phyloP scores from a whole-genome alignment of 2,797 vertebrate species.

The Oreochromis grahami region DNA sequence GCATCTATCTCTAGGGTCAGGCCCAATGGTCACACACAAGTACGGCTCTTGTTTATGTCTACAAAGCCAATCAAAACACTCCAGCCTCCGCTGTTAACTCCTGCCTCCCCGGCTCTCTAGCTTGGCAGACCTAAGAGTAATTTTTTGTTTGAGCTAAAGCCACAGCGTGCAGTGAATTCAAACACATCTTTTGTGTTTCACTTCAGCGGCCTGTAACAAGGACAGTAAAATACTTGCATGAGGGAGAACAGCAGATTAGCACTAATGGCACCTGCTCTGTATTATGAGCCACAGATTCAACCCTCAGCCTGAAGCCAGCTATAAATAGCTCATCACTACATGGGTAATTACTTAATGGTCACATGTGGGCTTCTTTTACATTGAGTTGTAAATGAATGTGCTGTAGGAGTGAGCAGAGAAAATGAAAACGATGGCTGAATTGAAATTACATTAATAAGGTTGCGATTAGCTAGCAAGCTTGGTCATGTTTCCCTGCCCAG shows the following conservation, averaged over 20 bases:
- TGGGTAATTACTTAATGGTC: conserved; percentile 46
- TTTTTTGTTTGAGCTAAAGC: conserved; percentile 17
- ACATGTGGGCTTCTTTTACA: conserved; percentile 23
- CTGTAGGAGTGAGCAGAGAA: neutral
- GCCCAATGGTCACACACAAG: conserved; percentile 75
- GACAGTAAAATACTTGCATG: conserved; percentile 27
- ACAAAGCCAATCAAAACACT: conserved; percentile 78
- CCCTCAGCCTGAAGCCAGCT: neutral
- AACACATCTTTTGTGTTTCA: neutral
- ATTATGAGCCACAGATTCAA: conserved; percentile 9
- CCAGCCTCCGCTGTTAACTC: conserved; percentile 66
- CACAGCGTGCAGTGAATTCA: conserved; percentile 8
- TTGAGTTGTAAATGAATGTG: conserved; percentile 15
- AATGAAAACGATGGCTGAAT: neutral
- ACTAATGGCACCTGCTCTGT: conserved; percentile 46
- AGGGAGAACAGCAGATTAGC: conserved; percentile 30
- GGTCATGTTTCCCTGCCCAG: neutral
- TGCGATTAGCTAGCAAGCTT: neutral
- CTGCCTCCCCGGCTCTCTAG: conserved; percentile 32
- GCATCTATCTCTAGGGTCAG: conserved; percentile 81
- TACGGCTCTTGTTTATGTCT: conserved; percentile 82
- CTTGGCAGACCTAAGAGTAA: conserved; percentile 6
- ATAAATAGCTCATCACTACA: conserved; percentile 18
- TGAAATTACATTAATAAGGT: neutral
- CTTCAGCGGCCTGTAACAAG: conserved; percentile 28